Base-by-base conservation (phyloP, 2,113 vertebrate species). In the Struthidea cinerea region DNA sequence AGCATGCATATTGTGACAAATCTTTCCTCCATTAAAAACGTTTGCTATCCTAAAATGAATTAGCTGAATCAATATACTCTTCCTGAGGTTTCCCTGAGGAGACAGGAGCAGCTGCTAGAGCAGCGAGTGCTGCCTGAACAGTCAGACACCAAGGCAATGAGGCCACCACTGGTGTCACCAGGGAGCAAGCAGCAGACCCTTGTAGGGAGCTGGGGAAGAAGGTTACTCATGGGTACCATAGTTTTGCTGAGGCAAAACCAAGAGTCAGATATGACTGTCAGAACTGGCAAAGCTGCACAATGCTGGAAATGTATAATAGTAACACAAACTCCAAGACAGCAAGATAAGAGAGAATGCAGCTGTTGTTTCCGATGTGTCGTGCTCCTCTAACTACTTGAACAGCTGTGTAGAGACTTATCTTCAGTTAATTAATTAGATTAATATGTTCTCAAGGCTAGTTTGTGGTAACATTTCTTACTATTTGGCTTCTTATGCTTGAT, bases 31-130 rank as follows among this genome's bases (percentile, higher is more conserved):
- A n/a, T 73, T 89, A 91, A 95, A 94, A 91, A 89, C 0, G 0
- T 82, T 94, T 92, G 60, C 47, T 80, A 64, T 67, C 46, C 61
- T 71, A 91, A 96, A 87, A 71, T 82, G 61, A 91, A 89, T 96
- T 92, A 91, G 16, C 20, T 89, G 74, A 68, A 76, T 90, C 68
- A 57, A 42, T 93, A 61, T 46, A 60, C 20, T 69, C 22, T 52
- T 82, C 17, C 67, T 13, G 15, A 74, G 3, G 16, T 81, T 75
- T 78, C 70, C 74, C 87, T 79, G 52, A 79, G 69, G 74, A 95
- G 69, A 47, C 28, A 52, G 56, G 68, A 91, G 84, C 74, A 91
- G 82, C 74, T 89, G 84, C 84, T 47, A 13, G 81, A 89, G 70
- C 64, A 84, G 81, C 64, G 67, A 65, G 47, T 24, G 70, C 59